These are phyloP conservation scores for Mesoligia furuncula DNA, from an alignment of 2,888 invertebrate genomes.

Conservation along the genomic window DNA sequence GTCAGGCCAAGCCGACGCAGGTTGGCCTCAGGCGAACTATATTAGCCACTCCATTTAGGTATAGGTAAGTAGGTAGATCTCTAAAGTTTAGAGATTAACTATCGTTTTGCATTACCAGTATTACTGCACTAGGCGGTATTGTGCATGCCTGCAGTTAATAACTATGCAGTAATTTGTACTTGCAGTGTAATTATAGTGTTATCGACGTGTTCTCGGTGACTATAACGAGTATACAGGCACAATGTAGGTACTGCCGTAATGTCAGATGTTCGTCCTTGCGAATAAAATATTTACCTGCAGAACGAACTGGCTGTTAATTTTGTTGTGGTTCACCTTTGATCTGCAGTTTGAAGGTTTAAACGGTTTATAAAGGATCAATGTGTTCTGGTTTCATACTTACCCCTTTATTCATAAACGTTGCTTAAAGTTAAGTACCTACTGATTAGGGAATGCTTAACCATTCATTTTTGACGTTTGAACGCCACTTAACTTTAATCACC, in stretches of 20 bases:
- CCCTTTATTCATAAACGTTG: no score
- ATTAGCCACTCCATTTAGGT: neutral
- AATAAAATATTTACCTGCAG: constrained; percentile 44
- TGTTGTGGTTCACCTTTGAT: constrained; percentile 63
- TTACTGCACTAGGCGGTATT: constrained; percentile 27
- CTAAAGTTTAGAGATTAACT: constrained; percentile 7
- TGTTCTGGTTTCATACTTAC: neutral
- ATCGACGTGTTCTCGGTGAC: constrained; percentile 21
- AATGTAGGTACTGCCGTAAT: constrained; percentile 27
- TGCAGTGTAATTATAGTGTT: constrained; percentile 51
- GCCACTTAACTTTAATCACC: no score
- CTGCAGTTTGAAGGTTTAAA: constrained; percentile 54
- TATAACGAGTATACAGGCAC: constrained; percentile 21
- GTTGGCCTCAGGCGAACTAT: neutral
- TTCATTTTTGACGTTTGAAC: no score
- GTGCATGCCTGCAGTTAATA: constrained; percentile 33
- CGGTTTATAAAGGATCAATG: constrained; percentile 34
- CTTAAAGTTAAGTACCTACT: no score
- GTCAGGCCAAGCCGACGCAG: neutral
- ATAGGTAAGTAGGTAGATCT: neutral
- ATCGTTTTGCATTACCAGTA: constrained; percentile 28
- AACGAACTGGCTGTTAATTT: constrained; percentile 52
- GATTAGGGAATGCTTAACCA: no score
- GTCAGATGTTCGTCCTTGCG: constrained; percentile 49
- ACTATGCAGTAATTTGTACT: constrained; percentile 50